Evolutionary conservation across 2,797 vertebrate species (phyloP), one percentile per base, ranked within the genome.

Genomic region (Zalophus californianus): DNA sequence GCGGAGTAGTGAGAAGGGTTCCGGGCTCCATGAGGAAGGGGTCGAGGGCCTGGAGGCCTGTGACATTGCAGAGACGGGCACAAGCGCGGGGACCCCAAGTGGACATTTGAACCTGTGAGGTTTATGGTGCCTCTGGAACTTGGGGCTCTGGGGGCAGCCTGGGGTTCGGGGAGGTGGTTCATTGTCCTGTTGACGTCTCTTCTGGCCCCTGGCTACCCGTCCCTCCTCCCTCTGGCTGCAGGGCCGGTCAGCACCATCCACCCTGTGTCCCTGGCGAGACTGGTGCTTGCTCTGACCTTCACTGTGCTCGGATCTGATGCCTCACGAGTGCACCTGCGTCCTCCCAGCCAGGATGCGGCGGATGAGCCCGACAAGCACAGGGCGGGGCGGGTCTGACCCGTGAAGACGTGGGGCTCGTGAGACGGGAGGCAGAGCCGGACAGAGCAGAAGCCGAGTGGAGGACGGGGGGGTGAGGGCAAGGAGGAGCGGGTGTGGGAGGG

Each of bases 321-420:
- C 41, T 29, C 44, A 41, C 3, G 1, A 50, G 16, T 5, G 44
- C 25, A 16, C 15, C 44, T 16, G 44, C 1, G 44, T 29, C 73
- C 73, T 48, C 25, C 70, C 4, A 41, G 7, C 27, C 25, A 2
- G 4, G 73, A 13, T 14, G 0, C 1, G 25, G 15, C 5, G 5
- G 66, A 44, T 14, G 38, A 73, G 70, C 70, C 18, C 66, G 7
- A 2, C 9, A 35, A 2, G n/a, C 3, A 0, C 18, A 7, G 2
- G 12, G 48, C 10, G 48, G 48, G 48, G 54, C 7, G 70, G 12
- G 70, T 41, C 70, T 15, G 3, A n/a, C 38, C 35, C 21, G 21
- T 25, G 21, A 25, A 72, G 68, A 11, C 21, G 11, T 0, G 68
- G 68, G 35, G 35, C 35, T 12, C 21, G 11, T 5, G 20, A 68